Evolutionary conservation across 2,797 vertebrate species (phyloP).

Genomic region (Bufotes viridis): DNA sequence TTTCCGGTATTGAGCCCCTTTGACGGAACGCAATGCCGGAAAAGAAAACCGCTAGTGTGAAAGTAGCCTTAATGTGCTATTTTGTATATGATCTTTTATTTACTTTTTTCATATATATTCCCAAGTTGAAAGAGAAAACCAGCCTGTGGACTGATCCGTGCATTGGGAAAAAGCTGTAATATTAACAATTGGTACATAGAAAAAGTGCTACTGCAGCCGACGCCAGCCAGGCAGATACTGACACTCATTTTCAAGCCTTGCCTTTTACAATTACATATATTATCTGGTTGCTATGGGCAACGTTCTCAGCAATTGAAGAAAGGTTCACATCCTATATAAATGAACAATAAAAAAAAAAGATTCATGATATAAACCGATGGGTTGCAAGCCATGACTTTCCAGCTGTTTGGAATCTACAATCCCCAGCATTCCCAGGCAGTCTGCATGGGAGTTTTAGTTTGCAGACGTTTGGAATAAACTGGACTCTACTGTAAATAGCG

Average conservation of each 20-base stretch:
- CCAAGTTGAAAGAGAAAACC: not conserved
- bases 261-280: not conserved
- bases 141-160: not conserved
- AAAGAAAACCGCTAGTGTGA: no score
- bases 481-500: not conserved
- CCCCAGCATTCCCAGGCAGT: not conserved
- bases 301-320: not conserved
- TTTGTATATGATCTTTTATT: no score
- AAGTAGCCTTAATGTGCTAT: no score
- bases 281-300: not conserved
- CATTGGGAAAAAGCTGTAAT: not conserved
- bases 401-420: not conserved
- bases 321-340: not conserved
- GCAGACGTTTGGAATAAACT: not conserved
- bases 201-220: not conserved
- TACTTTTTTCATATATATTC: no score
- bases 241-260: not conserved
- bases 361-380: not conserved
- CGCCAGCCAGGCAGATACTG: not conserved
- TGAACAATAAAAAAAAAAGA: not conserved
- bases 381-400: not conserved
- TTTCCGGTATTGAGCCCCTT: no score
- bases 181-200: not conserved
- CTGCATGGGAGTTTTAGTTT: not conserved
- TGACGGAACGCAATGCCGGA: no score